These are phyloP conservation scores for Melanargia galathea DNA, from an alignment of 2,888 invertebrate genomes.

Conservation along the genomic window DNA sequence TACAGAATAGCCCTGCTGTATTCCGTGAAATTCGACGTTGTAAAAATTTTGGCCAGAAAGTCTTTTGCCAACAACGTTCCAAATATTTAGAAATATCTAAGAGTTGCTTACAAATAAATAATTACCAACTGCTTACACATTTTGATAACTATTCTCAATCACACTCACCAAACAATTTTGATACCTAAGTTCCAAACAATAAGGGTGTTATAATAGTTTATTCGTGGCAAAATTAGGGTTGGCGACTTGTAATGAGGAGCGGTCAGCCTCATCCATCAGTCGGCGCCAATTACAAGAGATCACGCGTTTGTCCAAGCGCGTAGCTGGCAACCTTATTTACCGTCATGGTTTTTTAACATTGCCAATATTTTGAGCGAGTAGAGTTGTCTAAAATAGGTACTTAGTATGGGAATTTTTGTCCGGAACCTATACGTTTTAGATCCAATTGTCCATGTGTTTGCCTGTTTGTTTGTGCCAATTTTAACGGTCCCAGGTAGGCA, in stretches of 20 bases:
- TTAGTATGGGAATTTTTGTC: no score
- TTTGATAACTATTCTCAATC: conserved; percentile 45
- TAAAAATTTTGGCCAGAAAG: no score
- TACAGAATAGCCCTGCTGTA: no score
- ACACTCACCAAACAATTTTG: conserved; percentile 13
- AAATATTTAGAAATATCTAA: conserved; percentile 21
- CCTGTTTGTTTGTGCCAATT: no score
- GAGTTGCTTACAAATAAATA: conserved; percentile 49
- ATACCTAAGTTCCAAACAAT: conserved; percentile 38
- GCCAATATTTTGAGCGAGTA: background rate
- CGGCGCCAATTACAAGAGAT: conserved; percentile 73
- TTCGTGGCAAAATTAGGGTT: conserved; percentile 17
- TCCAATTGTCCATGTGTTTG: no score
- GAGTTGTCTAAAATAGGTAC: background rate
- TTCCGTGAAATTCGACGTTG: no score
- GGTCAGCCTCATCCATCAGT: conserved; percentile 59
- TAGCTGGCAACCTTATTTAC: conserved; percentile 69
- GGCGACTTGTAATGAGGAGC: conserved; percentile 47
- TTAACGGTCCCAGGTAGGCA: no score
- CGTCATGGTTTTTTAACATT: conserved; percentile 42
- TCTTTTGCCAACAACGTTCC: background rate
- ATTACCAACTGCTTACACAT: conserved; percentile 47
- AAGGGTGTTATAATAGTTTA: conserved; percentile 31
- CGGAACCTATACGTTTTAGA: no score
- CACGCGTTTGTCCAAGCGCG: conserved; percentile 63